Conservation (phyloP, 2,888 invertebrate genomes). For the Tetramorium bicarinatum region DNA sequence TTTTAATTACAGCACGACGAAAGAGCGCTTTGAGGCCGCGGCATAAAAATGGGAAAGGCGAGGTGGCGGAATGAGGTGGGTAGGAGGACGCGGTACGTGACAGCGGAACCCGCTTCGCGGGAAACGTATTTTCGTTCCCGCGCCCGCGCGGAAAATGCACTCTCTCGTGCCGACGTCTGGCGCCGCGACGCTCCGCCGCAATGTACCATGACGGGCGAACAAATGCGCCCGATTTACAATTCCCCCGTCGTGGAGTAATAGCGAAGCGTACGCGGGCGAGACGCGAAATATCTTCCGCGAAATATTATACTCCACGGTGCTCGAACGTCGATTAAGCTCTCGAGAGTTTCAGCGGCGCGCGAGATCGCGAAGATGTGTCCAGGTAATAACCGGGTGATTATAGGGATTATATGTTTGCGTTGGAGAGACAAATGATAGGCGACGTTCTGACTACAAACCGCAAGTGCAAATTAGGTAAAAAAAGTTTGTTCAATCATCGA, state of each 20-base stretch:
- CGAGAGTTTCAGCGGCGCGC: not conserved
- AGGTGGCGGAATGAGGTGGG: not conserved
- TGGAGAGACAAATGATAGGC: conserved; percentile 30
- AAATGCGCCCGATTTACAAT: conserved; percentile 73
- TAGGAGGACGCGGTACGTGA: not conserved
- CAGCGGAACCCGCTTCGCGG: conserved; percentile 31
- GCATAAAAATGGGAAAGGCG: not conserved
- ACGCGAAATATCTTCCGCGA: conserved; percentile 21
- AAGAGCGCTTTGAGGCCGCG: conserved; percentile 29
- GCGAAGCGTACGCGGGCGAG: not conserved
- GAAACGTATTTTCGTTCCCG: conserved; percentile 58
- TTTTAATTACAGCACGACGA: conserved; percentile 33
- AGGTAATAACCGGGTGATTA: conserved; percentile 4
- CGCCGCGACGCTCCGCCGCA: conserved; percentile 82
- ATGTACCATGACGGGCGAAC: conserved; percentile 77
- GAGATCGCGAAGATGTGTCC: conserved; percentile 18
- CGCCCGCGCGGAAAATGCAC: conserved; percentile 59
- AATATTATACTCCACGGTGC: conserved; percentile 28
- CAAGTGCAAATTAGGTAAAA: conserved; percentile 12
- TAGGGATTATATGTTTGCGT: conserved; percentile 25
- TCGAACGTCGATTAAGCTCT: conserved; percentile 16
- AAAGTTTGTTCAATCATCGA: not conserved
- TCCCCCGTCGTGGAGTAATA: conserved; percentile 40
- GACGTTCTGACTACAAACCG: conserved; percentile 7
- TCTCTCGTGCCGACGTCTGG: conserved; percentile 72